phyloP scores from a whole-genome alignment of 2,888 invertebrate species.

The Athalia rosae region DNA sequence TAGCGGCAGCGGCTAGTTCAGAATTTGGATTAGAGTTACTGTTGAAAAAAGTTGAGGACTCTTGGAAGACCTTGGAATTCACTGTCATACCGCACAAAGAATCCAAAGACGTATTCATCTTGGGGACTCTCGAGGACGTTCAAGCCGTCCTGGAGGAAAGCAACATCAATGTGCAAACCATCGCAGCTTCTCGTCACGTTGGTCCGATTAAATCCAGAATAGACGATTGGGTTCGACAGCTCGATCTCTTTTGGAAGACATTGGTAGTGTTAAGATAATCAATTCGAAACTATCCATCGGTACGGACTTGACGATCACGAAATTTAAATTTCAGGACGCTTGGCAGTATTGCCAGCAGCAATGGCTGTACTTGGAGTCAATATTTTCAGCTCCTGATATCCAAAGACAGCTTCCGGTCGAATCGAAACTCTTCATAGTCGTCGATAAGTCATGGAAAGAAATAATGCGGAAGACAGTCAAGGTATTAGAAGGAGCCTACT shows the following conservation, averaged over 20 bases:
- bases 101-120: slow-evolving; percentile 86
- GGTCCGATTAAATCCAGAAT: slow-evolving; percentile 89
- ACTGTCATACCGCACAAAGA: slow-evolving; percentile 87
- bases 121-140: slow-evolving; percentile 90
- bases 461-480: slow-evolving; percentile 89
- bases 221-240: slow-evolving; percentile 86
- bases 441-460: slow-evolving; percentile 94
- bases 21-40: slow-evolving; percentile 88
- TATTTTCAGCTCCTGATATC: slow-evolving; percentile 96
- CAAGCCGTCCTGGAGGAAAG: slow-evolving; percentile 89
- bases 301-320: too few species aligned
- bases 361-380: slow-evolving; percentile 97
- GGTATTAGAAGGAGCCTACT: slow-evolving; percentile 69
- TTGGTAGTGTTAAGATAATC: slow-evolving; percentile 75
- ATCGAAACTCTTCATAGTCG: slow-evolving; percentile 88
- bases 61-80: slow-evolving; percentile 89
- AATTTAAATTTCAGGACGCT: slow-evolving; percentile 80
- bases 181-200: slow-evolving; percentile 89
- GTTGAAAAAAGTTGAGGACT: slow-evolving; percentile 88
- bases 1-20: slow-evolving; percentile 91
- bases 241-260: slow-evolving; percentile 88
- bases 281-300: too few species aligned
- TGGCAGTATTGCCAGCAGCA: slow-evolving; percentile 92
- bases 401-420: slow-evolving; percentile 94
- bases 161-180: slow-evolving; percentile 90